phyloP scores from a whole-genome alignment of 2,797 vertebrate species.

The Pelodytes ibericus region DNA sequence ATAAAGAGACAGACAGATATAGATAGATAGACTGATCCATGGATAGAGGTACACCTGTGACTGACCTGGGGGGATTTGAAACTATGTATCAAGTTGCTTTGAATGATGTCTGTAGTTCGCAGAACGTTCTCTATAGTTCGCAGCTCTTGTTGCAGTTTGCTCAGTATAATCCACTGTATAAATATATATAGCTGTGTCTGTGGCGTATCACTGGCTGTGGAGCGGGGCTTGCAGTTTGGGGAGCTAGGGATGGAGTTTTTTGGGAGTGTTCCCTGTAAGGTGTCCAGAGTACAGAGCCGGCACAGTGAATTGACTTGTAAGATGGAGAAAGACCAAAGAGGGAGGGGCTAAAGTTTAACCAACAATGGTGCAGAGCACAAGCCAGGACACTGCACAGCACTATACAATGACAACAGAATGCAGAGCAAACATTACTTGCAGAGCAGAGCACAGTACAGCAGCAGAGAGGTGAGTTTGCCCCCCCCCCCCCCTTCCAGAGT shows the following conservation, averaged over 20 bases:
- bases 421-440: neutral
- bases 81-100: neutral
- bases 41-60: too few species aligned
- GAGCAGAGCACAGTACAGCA: neutral
- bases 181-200: too few species aligned
- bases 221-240: neutral
- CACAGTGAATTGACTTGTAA: neutral
- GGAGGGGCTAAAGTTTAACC: slow-evolving; percentile 39
- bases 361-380: neutral
- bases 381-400: neutral
- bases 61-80: neutral
- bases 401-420: neutral
- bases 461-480: too few species aligned
- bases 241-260: neutral
- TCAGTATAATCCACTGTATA: too few species aligned
- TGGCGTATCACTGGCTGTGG: neutral
- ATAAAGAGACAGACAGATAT: too few species aligned
- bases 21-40: too few species aligned
- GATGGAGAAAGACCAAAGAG: neutral
- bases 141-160: too few species aligned
- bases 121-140: neutral
- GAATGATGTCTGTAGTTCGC: neutral
- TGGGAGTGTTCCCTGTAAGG: neutral
- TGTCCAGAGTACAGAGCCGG: slow-evolving; percentile 3
- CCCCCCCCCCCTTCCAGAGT: too few species aligned